phyloP scores from a whole-genome alignment of 2,888 invertebrate species.

The Drosophila acutilabella region DNA sequence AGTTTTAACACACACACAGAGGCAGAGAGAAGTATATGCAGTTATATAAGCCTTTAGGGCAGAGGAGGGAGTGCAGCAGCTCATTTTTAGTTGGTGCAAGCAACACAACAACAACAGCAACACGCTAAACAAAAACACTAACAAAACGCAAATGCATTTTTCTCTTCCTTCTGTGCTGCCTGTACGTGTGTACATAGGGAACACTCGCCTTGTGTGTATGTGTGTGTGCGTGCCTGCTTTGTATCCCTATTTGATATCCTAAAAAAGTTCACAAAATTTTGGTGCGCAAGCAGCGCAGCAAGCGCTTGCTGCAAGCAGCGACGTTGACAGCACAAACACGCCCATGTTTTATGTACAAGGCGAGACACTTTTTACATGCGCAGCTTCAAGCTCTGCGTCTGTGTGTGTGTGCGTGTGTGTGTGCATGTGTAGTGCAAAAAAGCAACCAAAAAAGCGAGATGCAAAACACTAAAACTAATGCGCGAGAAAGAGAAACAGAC shows the following conservation, averaged over 20 bases:
- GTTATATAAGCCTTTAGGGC: slow-evolving; percentile 22
- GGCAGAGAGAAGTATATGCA: slow-evolving; percentile 9
- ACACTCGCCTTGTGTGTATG: background rate
- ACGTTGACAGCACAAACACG: slow-evolving; percentile 73
- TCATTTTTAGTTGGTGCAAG: slow-evolving; percentile 75
- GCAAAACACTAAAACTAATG: slow-evolving; percentile 84
- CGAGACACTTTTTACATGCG: slow-evolving; percentile 71
- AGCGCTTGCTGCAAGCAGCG: slow-evolving; percentile 44
- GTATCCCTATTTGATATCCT: slow-evolving; percentile 82
- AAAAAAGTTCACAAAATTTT: slow-evolving; percentile 81
- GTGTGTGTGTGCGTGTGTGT: slow-evolving; percentile 38
- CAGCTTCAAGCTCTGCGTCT: slow-evolving; percentile 44
- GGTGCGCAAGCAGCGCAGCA: slow-evolving; percentile 68
- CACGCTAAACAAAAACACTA: slow-evolving; percentile 17
- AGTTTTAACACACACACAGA: slow-evolving; percentile 36
- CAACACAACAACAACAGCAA: slow-evolving; percentile 38
- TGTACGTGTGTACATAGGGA: slow-evolving; percentile 13
- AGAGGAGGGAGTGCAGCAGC: slow-evolving; percentile 23
- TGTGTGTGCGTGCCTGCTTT: slow-evolving; percentile 36
- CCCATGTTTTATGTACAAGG: slow-evolving; percentile 78
- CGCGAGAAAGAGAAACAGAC: slow-evolving; percentile 83
- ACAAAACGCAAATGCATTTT: slow-evolving; percentile 69
- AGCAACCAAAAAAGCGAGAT: slow-evolving; percentile 82
- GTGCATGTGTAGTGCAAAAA: slow-evolving; percentile 60
- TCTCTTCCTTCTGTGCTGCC: slow-evolving; percentile 55